These are phyloP conservation scores for Struthio camelus DNA, from an alignment of 2,113 vertebrate species.

Conservation along the genomic window DNA sequence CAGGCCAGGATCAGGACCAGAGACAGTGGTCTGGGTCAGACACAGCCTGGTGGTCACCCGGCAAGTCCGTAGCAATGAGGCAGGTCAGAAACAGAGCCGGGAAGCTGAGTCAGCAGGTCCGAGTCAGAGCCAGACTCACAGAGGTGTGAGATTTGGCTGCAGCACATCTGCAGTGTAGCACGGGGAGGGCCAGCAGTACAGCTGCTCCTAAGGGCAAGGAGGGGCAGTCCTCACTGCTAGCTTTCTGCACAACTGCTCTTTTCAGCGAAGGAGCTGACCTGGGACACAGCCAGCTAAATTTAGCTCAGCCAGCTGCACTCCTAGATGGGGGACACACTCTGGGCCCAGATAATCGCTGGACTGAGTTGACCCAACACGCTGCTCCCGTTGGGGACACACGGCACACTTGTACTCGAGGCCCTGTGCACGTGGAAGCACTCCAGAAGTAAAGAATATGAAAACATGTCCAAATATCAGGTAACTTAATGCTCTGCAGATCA, in stretches of 20 bases:
- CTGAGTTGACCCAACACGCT: accelerated
- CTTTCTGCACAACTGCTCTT: neutral
- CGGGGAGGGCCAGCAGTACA: accelerated
- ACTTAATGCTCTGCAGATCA: neutral
- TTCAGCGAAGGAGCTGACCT: neutral
- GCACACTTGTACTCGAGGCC: neutral
- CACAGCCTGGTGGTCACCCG: accelerated
- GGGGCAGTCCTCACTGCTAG: neutral
- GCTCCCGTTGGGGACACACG: neutral
- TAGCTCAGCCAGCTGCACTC: no score
- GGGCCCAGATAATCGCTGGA: no score
- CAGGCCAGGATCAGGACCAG: accelerated
- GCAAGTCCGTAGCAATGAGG: neutral
- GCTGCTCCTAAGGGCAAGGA: neutral
- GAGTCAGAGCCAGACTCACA: neutral
- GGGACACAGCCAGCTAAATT: neutral
- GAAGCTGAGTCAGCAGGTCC: neutral
- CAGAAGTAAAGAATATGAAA: neutral
- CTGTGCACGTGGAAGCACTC: accelerated
- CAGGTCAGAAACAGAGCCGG: neutral
- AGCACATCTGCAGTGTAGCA: neutral
- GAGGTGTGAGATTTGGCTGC: neutral
- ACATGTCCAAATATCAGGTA: neutral
- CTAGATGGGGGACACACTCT: no score
- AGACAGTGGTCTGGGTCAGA: neutral